These are phyloP conservation scores for Poecilia velifera DNA, from an alignment of 2,797 vertebrate genomes.

Conservation along the genomic window DNA sequence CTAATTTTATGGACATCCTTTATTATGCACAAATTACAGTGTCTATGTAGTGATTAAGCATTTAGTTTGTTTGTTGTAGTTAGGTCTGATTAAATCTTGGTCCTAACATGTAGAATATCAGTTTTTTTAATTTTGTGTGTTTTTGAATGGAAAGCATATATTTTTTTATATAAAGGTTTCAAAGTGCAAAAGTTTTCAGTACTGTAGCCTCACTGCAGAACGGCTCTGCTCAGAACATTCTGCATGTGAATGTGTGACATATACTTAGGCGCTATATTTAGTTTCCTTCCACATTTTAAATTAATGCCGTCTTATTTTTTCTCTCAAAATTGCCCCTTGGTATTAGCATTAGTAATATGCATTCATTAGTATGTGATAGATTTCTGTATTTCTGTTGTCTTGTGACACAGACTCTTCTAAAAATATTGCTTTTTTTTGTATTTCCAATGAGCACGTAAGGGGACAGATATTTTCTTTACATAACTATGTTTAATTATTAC, in stretches of 20 bases:
- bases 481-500: neutral
- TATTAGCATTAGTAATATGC: neutral
- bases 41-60: neutral
- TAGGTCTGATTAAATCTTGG: too few relatives aligned
- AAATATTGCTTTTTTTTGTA: neutral
- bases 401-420: neutral
- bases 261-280: neutral
- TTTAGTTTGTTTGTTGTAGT: neutral
- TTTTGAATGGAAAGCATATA: neutral
- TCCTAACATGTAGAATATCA: neutral
- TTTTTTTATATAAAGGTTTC: neutral
- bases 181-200: neutral
- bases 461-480: neutral
- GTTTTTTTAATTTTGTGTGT: neutral
- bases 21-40: neutral
- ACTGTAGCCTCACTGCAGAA: neutral
- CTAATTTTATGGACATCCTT: neutral
- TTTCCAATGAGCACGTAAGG: neutral
- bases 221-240: neutral
- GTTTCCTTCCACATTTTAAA: neutral
- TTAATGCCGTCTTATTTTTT: neutral
- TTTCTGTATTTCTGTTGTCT: neutral
- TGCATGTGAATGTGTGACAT: neutral
- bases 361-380: too few relatives aligned
- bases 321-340: neutral